These are phyloP conservation scores for Oophaga pumilio DNA, from an alignment of 2,113 vertebrate species.

Conservation along the genomic window DNA sequence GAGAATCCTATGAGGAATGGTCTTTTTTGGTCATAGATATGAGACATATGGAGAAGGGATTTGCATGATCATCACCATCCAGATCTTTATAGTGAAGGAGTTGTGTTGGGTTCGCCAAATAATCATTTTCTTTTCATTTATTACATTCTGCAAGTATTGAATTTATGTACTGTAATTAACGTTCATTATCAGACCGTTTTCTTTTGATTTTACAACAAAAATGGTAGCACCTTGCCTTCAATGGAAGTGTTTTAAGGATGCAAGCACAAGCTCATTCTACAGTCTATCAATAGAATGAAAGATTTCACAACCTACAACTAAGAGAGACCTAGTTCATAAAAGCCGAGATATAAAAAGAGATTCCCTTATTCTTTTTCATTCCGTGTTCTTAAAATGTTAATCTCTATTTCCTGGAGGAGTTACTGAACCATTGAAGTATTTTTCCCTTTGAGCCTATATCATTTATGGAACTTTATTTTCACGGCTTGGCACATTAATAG, in stretches of 20 bases:
- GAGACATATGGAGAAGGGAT: not conserved
- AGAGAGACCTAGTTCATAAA: not conserved
- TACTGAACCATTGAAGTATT: not conserved
- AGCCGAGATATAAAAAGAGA: not conserved
- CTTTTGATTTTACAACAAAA: not conserved
- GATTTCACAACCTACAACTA: not conserved
- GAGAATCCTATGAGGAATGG: not conserved
- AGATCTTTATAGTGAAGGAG: not conserved
- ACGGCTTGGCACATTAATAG: slow-evolving; percentile 10
- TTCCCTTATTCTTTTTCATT: not conserved
- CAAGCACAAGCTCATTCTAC: not conserved
- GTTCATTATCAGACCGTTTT: not conserved
- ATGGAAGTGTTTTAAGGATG: not conserved
- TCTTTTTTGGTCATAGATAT: not conserved
- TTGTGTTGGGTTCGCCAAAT: not conserved
- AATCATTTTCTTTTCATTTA: not conserved
- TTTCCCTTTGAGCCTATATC: slow-evolving; percentile 2
- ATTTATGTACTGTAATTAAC: not conserved
- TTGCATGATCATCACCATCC: not conserved
- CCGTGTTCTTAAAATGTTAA: not conserved
- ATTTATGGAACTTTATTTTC: slow-evolving; percentile 23
- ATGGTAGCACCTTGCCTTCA: not conserved
- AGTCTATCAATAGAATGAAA: not conserved
- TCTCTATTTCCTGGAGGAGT: not conserved
- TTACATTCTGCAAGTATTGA: not conserved